Evolutionary conservation across 2,888 invertebrate genomes (phyloP).

Genomic region (Nomada ruficornis): DNA sequence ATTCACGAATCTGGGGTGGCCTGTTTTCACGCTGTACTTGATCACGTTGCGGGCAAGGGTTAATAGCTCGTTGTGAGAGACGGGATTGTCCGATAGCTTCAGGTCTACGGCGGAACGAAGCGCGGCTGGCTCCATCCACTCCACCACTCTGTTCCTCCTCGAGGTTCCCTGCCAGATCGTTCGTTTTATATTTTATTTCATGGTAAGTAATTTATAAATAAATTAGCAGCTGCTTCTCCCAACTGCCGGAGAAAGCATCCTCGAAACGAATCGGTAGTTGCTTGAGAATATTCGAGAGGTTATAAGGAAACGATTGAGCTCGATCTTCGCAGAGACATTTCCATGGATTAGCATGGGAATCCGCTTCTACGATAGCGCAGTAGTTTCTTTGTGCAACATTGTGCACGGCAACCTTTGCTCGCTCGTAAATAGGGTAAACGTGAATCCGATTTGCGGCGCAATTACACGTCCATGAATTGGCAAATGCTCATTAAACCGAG

Average conservation of each 20-base stretch:
- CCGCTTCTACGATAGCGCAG: not conserved
- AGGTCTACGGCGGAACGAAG: constrained; percentile 89
- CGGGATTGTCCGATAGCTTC: constrained; percentile 86
- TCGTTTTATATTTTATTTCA: not conserved
- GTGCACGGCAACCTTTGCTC: not conserved
- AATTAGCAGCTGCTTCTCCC: too few species aligned
- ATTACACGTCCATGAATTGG: constrained; percentile 39
- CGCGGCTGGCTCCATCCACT: constrained; percentile 92
- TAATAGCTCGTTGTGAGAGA: constrained; percentile 89
- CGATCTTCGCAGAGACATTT: not conserved
- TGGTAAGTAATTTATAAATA: not conserved
- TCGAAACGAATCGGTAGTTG: too few species aligned
- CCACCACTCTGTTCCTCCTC: constrained; percentile 90
- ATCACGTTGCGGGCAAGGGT: constrained; percentile 89
- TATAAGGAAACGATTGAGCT: not conserved
- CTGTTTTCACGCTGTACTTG: constrained; percentile 95
- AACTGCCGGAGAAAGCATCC: too few species aligned
- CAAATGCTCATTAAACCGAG: not conserved
- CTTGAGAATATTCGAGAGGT: not conserved
- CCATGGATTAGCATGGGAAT: not conserved
- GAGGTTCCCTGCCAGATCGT: constrained; percentile 85
- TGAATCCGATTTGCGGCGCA: constrained; percentile 10
- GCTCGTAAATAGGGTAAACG: not conserved
- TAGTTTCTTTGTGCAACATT: not conserved
- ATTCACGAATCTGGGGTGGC: constrained; percentile 95